Conservation (phyloP, 37 sponge, comb jelly and placozoan species). For the Chondrilla cf. caribensis region DNA sequence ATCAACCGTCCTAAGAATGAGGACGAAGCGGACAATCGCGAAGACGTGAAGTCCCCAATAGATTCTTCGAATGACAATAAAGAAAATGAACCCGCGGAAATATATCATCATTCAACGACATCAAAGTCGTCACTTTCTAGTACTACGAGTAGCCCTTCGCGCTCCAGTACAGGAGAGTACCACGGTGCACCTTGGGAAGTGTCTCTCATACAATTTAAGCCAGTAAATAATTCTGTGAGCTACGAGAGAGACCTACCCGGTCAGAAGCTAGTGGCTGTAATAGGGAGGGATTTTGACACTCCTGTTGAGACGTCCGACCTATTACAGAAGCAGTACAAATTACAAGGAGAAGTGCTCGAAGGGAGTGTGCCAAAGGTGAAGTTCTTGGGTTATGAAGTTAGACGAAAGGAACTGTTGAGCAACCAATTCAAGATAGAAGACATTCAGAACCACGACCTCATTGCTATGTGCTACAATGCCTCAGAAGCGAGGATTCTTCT, state of each 20-base stretch:
- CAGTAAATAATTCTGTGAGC: slow-evolving; percentile 35
- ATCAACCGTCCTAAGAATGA: neutral
- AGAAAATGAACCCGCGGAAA: neutral
- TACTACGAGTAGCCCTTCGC: neutral
- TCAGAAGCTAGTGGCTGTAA: slow-evolving; percentile 71
- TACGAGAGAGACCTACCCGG: slow-evolving; percentile 41
- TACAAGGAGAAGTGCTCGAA: neutral
- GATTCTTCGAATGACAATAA: neutral
- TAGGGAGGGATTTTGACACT: slow-evolving; percentile 88
- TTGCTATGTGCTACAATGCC: slow-evolving; percentile 91
- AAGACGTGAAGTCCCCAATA: neutral
- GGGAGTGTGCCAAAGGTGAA: slow-evolving; percentile 25
- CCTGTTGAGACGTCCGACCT: slow-evolving; percentile 47
- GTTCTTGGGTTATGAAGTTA: slow-evolving; percentile 53
- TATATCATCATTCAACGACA: no score
- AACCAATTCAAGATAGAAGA: slow-evolving; percentile 56
- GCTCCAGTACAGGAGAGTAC: neutral
- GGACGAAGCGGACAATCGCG: neutral
- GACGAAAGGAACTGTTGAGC: slow-evolving; percentile 53
- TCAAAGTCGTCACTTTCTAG: neutral
- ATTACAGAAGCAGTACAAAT: slow-evolving; percentile 26
- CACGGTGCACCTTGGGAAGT: neutral
- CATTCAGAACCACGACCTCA: slow-evolving; percentile 54
- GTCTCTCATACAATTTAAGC: slow-evolving; percentile 14
- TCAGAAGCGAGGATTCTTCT: slow-evolving; percentile 90